Evolutionary conservation across 2,888 invertebrate species (phyloP), one percentile per base, ranked within the genome.

Genomic region (Sphaerophoria taeniata): DNA sequence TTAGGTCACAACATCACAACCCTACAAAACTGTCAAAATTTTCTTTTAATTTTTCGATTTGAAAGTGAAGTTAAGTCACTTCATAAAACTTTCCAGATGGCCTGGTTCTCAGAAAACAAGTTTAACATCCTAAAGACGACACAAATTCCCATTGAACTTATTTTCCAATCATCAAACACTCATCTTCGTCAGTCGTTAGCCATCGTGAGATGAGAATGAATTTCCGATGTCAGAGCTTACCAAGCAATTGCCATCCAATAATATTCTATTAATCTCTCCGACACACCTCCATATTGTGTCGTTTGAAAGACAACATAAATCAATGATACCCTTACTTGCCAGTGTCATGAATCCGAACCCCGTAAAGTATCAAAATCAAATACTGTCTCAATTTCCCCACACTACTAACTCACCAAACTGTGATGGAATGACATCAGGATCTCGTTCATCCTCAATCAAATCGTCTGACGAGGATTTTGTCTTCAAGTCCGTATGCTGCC

Each of bases 361-460:
- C 39, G 24, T 24, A 24, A 39, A 43, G 43, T 9, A 43, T 43
- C 43, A 6, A 43, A 39, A 9, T 7, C 9, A 12, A 43, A 9
- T 9, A 9, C 9, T 43, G 12, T 39, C 9, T 3, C 43, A 43
- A 24, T 24, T 43, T 43, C 43, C 4, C 3, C 12, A 43, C 11
- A 3, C 12, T 7, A 11, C 0, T 63, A 65, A 65, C 90, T 89
- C 92, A 95, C 95, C 95, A 89, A 95, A 95, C 93, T 95, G 95
- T 85, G 95, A 95, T 87, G 95, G 95, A 90, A 96, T 95, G 82
- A 95, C 94, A 91, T 96, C 95, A 16, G 95, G 95, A 92, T 96
- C 95, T 86, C 92, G 90, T 88, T 91, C 91, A 84, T 92, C 92
- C 87, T 92, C 91, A 71, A 91, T 90, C 86, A 91, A 88, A 88